These are phyloP conservation scores for Molossus molossus DNA, from an alignment of 2,797 vertebrate genomes.

Conservation along the genomic window DNA sequence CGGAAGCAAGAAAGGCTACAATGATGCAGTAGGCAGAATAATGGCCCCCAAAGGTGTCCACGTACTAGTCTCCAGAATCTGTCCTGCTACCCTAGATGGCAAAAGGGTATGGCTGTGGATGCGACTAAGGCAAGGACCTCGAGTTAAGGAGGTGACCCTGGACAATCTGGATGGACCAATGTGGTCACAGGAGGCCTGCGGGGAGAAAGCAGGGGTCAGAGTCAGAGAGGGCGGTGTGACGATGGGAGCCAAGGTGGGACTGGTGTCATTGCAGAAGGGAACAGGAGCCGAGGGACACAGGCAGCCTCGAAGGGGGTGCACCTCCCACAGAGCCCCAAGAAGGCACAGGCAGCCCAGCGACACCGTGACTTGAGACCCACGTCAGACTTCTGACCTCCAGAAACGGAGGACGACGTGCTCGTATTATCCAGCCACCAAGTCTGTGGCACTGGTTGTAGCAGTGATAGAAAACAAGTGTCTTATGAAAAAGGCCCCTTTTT, in stretches of 20 bases:
- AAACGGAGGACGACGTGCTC: accelerated
- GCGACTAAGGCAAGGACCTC: not conserved
- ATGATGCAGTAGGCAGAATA: not conserved
- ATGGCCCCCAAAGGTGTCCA: not conserved
- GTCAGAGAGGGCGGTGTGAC: not conserved
- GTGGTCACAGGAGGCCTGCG: not conserved
- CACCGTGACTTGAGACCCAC: not conserved
- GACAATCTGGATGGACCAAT: too few relatives aligned
- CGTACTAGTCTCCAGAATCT: not conserved
- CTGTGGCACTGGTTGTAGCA: not conserved
- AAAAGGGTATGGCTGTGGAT: not conserved
- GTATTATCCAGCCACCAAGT: not conserved
- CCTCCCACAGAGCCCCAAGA: not conserved
- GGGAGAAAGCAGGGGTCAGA: not conserved
- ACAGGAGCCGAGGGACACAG: not conserved
- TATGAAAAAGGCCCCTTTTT: not conserved
- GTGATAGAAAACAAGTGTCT: not conserved
- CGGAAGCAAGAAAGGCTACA: not conserved
- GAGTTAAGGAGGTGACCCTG: not conserved
- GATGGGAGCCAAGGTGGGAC: not conserved
- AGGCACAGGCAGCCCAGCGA: not conserved
- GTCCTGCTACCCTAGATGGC: too few relatives aligned
- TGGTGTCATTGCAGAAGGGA: not conserved
- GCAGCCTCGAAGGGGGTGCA: not conserved
- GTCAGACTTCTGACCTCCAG: not conserved